Evolutionary conservation across 2,888 invertebrate genomes (phyloP), one percentile per base, ranked within the genome.

Genomic region (Pachycephus smyrnensis): DNA sequence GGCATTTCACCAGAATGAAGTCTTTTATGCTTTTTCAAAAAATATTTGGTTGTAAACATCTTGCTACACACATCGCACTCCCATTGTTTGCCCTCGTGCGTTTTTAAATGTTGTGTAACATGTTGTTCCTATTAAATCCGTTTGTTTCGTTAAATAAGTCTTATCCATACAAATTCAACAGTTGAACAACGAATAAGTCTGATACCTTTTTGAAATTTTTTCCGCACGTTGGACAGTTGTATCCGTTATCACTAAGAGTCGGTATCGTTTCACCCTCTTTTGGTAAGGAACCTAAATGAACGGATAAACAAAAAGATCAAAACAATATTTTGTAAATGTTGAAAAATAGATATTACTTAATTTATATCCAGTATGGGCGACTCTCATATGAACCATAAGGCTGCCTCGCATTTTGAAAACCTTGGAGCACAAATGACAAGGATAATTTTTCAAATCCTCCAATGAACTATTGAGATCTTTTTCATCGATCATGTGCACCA

Each of bases 1-100:
- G 97, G 97, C 93, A 96, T 97, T 93, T 97, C 97, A 79, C 97
- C 97, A 94, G 93, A 87, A 91, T 97, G 97, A 80, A 97, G 93
- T 84, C 97, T 94, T 92, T 96, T 96, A 90, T 97, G 97, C 91
- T 97, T 97, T 92, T 97, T 97, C 83, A 97, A 92, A 89, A 97
- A 97, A 92, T 97, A 97, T 91, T 97, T 97, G 1, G 97, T 97
- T 0, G 97, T 97, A 89, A 97, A 97, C 91, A 95, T 94, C 92
- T 97, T 97, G 78, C 94, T 93, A 91, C 97, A 97, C 73, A 96
- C 95, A 87, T 97, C 96, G 89, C 97, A 97, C 88, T 96, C 95
- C 97, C 97, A 97, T 89, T 96, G 95, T 91, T 97, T 97, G 76
- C 94, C 94, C 82, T 95, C 95, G 79, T 92, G 92, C 2, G 91